Evolutionary conservation across 2,113 vertebrate species (phyloP), one percentile per base, ranked within the genome.

Genomic region (Merops nubicus): DNA sequence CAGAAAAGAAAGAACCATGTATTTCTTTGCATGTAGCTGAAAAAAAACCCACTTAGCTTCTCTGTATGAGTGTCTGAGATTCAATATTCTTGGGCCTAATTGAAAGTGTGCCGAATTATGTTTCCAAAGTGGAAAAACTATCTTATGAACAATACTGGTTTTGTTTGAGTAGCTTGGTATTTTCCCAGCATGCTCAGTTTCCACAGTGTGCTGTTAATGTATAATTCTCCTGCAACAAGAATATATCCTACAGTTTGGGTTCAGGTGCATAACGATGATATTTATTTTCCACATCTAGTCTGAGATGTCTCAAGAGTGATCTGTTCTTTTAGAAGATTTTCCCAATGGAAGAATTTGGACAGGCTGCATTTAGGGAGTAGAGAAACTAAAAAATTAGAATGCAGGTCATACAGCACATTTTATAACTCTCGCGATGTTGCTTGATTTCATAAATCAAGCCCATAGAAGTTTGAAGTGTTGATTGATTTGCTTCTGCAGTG

Each of bases 401-500:
- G 54, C 33, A 76, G 36, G 57, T 84, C 72, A 62, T 25, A 57
- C 14, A 74, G 50, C 34, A 51, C 26, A 28, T 83, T 83, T 94
- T 75, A 36, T 42, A 93, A 75, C 50, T 94, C 7, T 29, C 3
- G 0, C 18, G 60, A 5, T 8, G 34, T 83, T 56, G 51, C 68
- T 95, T 85, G 78, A 59, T 95, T 89, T 91, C 42, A 42, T 96
- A 62, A 95, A 78, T 10, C 77, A 57, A 89, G 53, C 67, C 73
- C 45, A 38, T 72, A 40, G 25, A 82, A 76, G 31, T 73, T 59
- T 51, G 68, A 96, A 78, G n/a, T 51, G 62, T 68, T 95, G 84
- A 89, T 63, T 75, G 84, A 95, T 92, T 95, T 95, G 48, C 68
- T 90, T 95, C 86, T 91, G n/a, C 40, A 70, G 26, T 79, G 51